Evolutionary conservation across 1,140 invertebrate genomes (phyloP), one percentile per base, ranked within the genome.

Genomic region (Chymomyza costata): DNA sequence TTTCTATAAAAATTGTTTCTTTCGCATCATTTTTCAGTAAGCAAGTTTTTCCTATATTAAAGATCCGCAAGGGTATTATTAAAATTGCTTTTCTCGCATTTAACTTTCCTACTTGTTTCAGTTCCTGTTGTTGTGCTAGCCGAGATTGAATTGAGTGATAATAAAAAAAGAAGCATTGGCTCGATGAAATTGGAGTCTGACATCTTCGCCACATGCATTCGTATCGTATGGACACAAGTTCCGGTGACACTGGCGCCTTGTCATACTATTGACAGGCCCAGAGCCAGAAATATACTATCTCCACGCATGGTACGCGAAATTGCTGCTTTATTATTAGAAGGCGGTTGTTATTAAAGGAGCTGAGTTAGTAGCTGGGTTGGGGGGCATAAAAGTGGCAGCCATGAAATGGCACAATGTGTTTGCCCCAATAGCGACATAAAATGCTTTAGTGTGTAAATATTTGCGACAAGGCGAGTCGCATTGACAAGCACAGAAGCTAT

Each of bases 311-410:
- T n/a, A n/a, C n/a, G n/a, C n/a, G n/a, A n/a, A n/a, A n/a, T n/a
- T n/a, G n/a, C n/a, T n/a, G n/a, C 50, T 66, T 80, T 78, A 78
- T 78, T 80, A 78, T 80, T 78, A 78, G 60, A 51, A 78, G 63
- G 44, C 67, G 21, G 21, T 8, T 25, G 21, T 8, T 25, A 25
- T 8, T 3, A 25, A 25, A 25, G 8, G 3, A 25, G 8, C 3
- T 25, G 21, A 25, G n/a, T n/a, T n/a, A n/a, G n/a, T n/a, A n/a
- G n/a, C n/a, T n/a, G n/a, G n/a, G n/a, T n/a, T n/a, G n/a, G n/a
- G n/a, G n/a, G n/a, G n/a, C n/a, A n/a, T n/a, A n/a, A n/a, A n/a
- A n/a, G n/a, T n/a, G n/a, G n/a, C n/a, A n/a, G n/a, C n/a, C n/a
- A n/a, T n/a, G n/a, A n/a, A n/a, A n/a, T n/a, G n/a, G n/a, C n/a